Evolutionary conservation across 64 coral and sea anemone species (phyloP), one percentile per base, ranked within the genome.

Genomic region (Actinia equina): DNA sequence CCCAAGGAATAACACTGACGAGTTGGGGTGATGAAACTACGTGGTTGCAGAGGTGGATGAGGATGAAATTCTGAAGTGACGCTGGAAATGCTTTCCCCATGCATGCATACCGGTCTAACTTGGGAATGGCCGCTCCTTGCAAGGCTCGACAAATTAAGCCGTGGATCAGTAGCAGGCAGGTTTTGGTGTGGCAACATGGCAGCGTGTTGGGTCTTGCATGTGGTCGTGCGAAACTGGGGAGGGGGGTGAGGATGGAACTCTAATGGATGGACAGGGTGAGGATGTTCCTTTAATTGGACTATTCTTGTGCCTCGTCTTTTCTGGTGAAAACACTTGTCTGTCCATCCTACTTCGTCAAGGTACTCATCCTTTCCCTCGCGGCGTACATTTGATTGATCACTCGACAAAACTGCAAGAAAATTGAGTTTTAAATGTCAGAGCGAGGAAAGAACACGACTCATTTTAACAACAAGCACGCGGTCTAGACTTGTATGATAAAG

Each of bases 271-370:
- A 74, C 25, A 2, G 69, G 12, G 25, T 74, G 69, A 4, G n/a
- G 69, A 16, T 74, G 23, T 10, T 74, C 27, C 11, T 74, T 12
- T 7, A 12, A 16, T 25, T 74, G 69, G 2, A 74, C 69, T 11
- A 74, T 74, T 41, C 69, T 74, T 74, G 69, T 74, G 12, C 69
- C 69, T 6, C 69, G 69, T 74, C 69, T 74, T 74, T 74, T 74
- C 23, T 74, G 69, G 7, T 41, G 69, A 5, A 74, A 74, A 26
- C 69, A 41, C 26, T 74, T 74, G 4, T 74, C 69, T 14, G 69
- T 30, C 69, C 69, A 26, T 74, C 69, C 25, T 2, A 74, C 25
- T 74, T 69, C 63, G 9, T 74, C 27, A 10, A 18, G 26, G 14
- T 5, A 74, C 7, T 37, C 69, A 11, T 27, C 69, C 9, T 30